These are phyloP conservation scores for Villa cingulata DNA, from an alignment of 2,888 invertebrate genomes.

Conservation along the genomic window DNA sequence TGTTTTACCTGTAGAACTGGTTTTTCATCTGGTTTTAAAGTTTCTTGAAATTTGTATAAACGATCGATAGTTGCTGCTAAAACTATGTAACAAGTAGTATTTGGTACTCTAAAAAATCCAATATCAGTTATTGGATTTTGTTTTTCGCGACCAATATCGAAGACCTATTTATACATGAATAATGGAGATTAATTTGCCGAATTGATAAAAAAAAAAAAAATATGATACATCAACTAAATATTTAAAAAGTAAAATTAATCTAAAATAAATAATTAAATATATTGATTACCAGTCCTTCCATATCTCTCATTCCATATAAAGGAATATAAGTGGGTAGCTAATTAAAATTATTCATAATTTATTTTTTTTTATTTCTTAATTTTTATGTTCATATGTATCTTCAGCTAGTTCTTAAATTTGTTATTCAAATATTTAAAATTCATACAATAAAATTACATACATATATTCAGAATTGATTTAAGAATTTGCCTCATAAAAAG, in stretches of 20 bases:
- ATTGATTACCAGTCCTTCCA: constrained; percentile 55
- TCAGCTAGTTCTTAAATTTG: too few relatives aligned
- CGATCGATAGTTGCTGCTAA: constrained; percentile 72
- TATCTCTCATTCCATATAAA: constrained; percentile 57
- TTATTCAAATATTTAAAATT: too few relatives aligned
- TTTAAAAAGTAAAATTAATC: too few relatives aligned
- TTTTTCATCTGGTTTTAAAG: constrained; percentile 60
- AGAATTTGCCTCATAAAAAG: too few relatives aligned
- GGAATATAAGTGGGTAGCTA: constrained; percentile 65
- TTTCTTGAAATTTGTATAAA: constrained; percentile 78
- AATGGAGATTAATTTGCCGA: too few relatives aligned
- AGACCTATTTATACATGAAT: constrained; percentile 63
- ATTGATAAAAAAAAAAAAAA: constrained; percentile 30
- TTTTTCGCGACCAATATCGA: constrained; percentile 69
- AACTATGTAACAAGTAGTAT: constrained; percentile 61
- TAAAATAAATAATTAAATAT: too few relatives aligned
- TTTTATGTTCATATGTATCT: too few relatives aligned
- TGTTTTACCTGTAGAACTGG: constrained; percentile 43
- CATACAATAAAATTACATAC: too few relatives aligned
- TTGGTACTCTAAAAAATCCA: constrained; percentile 62
- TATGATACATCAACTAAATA: too few relatives aligned
- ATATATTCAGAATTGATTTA: too few relatives aligned
- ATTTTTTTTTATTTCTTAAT: too few relatives aligned
- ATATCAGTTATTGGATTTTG: constrained; percentile 75
- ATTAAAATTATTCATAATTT: background rate